Evolutionary conservation across 1,140 invertebrate genomes (phyloP).

Genomic region (Tribolium castaneum): DNA sequence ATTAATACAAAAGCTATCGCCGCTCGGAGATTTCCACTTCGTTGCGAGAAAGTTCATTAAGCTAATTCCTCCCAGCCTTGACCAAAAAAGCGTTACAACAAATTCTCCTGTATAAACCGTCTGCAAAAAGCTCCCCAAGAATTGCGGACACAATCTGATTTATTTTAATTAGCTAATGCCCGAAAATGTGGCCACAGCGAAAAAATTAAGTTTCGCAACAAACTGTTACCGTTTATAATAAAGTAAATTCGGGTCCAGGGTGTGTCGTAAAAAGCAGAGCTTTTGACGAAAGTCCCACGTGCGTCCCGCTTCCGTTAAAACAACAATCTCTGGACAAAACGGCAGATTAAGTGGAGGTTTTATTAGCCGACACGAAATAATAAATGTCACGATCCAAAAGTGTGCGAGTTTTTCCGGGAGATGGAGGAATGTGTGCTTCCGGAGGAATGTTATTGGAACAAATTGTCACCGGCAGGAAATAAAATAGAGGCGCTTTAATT

Average conservation of each 20-base stretch:
- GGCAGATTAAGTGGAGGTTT: constrained; percentile 12
- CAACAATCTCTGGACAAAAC: background rate
- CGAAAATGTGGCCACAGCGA: background rate
- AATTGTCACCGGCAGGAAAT: background rate
- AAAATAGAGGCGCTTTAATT: background rate
- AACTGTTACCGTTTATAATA: no score
- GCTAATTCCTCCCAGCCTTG: constrained; percentile 10
- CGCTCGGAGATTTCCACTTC: background rate
- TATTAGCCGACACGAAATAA: constrained; percentile 6
- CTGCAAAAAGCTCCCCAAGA: background rate
- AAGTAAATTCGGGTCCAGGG: no score
- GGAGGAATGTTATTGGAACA: background rate
- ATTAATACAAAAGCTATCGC: constrained; percentile 23
- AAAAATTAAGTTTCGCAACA: no score
- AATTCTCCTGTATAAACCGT: constrained; percentile 5
- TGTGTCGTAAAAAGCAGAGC: no score
- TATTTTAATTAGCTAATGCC: background rate
- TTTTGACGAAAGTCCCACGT: background rate
- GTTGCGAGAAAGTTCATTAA: constrained; percentile 6
- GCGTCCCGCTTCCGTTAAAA: background rate
- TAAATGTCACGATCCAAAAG: constrained; percentile 1
- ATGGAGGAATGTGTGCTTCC: background rate
- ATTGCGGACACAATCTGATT: constrained; percentile 5
- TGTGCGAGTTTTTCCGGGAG: background rate
- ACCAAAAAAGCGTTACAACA: constrained; percentile 17